Evolutionary conservation across 2,113 vertebrate species (phyloP).

Genomic region (Bubo bubo): DNA sequence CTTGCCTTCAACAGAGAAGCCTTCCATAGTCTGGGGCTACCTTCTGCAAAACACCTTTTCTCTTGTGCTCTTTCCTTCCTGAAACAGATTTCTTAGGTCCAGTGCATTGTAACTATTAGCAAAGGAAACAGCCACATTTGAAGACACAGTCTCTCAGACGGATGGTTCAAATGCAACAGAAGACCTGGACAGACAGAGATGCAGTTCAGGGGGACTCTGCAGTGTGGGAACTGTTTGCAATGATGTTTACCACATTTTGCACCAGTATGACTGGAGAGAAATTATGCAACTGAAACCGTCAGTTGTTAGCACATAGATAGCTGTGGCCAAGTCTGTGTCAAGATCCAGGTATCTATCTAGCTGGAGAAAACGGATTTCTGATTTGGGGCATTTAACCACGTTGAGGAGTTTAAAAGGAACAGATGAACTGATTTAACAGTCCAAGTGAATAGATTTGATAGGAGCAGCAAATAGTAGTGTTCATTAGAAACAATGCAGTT

Average conservation of each 20-base stretch:
- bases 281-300: background rate
- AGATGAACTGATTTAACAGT: background rate
- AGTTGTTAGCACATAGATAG: background rate
- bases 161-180: background rate
- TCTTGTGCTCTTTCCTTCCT: background rate
- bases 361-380: background rate
- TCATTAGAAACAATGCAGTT: background rate
- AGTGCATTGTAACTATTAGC: background rate
- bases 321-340: background rate
- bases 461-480: background rate
- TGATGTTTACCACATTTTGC: background rate
- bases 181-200: background rate
- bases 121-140: background rate
- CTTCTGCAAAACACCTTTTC: background rate
- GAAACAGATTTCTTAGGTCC: background rate
- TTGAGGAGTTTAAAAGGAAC: background rate
- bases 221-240: background rate
- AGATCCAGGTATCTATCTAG: background rate
- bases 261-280: background rate
- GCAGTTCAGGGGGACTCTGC: background rate
- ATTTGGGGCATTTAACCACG: background rate
- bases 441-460: background rate
- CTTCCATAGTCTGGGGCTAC: background rate
- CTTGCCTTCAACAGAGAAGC: background rate
- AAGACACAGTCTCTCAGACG: background rate